phyloP scores from a whole-genome alignment of 30 jellyfish, hydroid and myxozoan genomes.

The Catostylus mosaicus region DNA sequence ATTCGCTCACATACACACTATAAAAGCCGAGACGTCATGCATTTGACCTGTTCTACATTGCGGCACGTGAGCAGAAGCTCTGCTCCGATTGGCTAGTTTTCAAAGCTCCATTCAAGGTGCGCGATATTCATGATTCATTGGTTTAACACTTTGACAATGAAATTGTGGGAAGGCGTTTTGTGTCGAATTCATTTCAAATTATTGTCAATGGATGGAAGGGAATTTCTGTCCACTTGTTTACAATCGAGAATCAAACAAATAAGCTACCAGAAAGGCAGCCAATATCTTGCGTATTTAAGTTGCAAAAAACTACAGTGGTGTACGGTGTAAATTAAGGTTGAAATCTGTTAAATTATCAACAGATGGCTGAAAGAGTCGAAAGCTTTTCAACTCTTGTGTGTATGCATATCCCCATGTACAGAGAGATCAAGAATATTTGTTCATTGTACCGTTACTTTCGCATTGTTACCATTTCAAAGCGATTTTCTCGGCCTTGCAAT shows the following conservation, averaged over 20 bases:
- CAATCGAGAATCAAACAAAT: conserved; percentile 25
- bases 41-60: conserved; percentile 83
- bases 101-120: conserved; percentile 78
- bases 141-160: conserved; percentile 75
- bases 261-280: conserved; percentile 17
- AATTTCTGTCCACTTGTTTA: conserved; percentile 67
- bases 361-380: conserved; percentile 18
- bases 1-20: conserved; percentile 67
- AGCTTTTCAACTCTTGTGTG: conserved; percentile 13
- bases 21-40: conserved; percentile 87
- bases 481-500: conserved; percentile 33
- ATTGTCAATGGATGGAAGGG: conserved; percentile 32
- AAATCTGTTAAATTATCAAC: conserved; percentile 37
- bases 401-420: conserved; percentile 42
- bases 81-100: conserved; percentile 64
- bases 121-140: conserved; percentile 80
- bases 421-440: conserved; percentile 53
- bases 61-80: conserved; percentile 70
- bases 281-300: conserved; percentile 1
- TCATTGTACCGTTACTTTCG: conserved; percentile 76
- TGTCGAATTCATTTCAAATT: conserved; percentile 49
- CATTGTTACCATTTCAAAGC: conserved; percentile 50
- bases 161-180: conserved; percentile 76
- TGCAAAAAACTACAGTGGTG: background rate
- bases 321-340: conserved; percentile 13